A percentile compares a stretch with the other conserved stretches of the same genome.
phyloP scores from a whole-genome alignment of 2,888 invertebrate species.

The Leptothorax acervorum region DNA sequence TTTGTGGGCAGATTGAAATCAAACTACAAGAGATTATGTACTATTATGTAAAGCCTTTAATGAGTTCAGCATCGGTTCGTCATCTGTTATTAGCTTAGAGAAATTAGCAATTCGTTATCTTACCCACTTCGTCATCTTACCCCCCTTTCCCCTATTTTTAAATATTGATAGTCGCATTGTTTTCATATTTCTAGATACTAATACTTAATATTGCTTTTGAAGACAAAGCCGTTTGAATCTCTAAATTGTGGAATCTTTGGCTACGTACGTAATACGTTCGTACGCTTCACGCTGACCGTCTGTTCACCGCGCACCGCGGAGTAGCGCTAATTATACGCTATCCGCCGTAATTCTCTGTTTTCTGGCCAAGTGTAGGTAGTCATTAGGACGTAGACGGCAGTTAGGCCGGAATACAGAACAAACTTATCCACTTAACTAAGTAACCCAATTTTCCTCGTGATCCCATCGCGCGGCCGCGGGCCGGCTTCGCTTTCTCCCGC shows the following conservation, averaged over 20 bases:
- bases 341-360: slow-evolving; percentile 40
- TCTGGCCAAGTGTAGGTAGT: slow-evolving; percentile 45
- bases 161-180: neutral
- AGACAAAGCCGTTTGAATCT: neutral
- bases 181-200: neutral
- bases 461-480: slow-evolving; percentile 8
- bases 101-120: too few relatives aligned
- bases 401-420: slow-evolving; percentile 38
- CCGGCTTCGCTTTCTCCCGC: neutral
- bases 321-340: slow-evolving; percentile 47
- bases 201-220: too few relatives aligned
- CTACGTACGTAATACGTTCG: neutral
- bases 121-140: too few relatives aligned
- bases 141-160: neutral
- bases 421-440: slow-evolving; percentile 41
- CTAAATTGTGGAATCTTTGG: neutral
- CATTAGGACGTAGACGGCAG: slow-evolving; percentile 43
- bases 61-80: too few relatives aligned
- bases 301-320: slow-evolving; percentile 37
- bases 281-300: slow-evolving; percentile 37
- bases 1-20: too few relatives aligned
- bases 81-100: too few relatives aligned
- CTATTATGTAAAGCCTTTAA: too few relatives aligned
- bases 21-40: too few relatives aligned
- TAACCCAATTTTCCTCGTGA: slow-evolving; percentile 47